Conservation (phyloP, 2,888 invertebrate species). For the Sphaerophoria taeniata region DNA sequence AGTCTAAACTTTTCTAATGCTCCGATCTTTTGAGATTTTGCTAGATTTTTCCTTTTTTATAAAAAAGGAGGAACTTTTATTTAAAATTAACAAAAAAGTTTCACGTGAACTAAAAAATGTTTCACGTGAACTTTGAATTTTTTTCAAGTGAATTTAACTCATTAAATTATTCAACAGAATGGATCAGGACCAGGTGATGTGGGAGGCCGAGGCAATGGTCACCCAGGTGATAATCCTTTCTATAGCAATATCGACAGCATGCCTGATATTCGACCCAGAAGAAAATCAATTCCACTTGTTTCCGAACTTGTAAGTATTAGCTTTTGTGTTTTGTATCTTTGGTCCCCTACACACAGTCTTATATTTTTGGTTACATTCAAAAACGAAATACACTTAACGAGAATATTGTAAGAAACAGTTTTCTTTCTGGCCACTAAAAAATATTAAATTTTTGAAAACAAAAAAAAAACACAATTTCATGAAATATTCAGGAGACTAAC, state of each 20-base stretch:
- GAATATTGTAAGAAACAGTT: neutral
- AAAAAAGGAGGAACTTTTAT: no score
- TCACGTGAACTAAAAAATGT: neutral
- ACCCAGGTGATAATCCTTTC: constrained; percentile 98
- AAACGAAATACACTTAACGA: constrained; percentile 7
- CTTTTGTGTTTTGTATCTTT: constrained; percentile 10
- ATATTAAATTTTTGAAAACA: neutral
- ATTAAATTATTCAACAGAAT: constrained; percentile 85
- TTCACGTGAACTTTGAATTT: no score
- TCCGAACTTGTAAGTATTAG: constrained; percentile 97
- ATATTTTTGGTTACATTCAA: neutral
- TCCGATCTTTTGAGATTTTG: no score
- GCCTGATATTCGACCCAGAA: constrained; percentile 98
- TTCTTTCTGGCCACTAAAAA: neutral
- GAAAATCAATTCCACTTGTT: constrained; percentile 98
- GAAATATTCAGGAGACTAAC: constrained; percentile 14
- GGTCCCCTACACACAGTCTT: neutral
- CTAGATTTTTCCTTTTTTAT: no score
- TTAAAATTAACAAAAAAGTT: neutral
- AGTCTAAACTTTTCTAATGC: no score
- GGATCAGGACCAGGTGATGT: constrained; percentile 91
- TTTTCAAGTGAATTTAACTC: neutral
- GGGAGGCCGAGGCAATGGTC: constrained; percentile 91
- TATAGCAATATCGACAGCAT: constrained; percentile 99
- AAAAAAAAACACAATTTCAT: constrained; percentile 18